Evolutionary conservation across 2,797 vertebrate genomes (phyloP).

Genomic region (Acanthurus tractus): DNA sequence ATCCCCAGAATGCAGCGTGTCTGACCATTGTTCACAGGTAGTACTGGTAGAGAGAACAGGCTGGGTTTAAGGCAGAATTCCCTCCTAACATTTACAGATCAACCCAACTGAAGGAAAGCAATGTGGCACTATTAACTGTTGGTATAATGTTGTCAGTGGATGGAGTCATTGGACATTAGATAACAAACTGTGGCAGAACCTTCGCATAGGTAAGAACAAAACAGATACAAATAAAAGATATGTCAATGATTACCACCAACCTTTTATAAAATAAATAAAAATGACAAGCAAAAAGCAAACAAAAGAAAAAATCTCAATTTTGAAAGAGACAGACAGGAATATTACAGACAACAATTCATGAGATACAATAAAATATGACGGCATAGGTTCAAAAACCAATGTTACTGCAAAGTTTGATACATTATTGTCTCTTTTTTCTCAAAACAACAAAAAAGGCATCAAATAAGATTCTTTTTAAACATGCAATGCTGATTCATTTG

Average conservation of each 20-base stretch:
- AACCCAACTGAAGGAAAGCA: slow-evolving; percentile 71
- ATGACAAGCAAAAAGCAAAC: not conserved
- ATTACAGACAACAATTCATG: slow-evolving; percentile 58
- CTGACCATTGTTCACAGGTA: slow-evolving; percentile 81
- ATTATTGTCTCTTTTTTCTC: slow-evolving; percentile 44
- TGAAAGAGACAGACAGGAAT: slow-evolving; percentile 44
- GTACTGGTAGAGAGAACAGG: slow-evolving; percentile 83
- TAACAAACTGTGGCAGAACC: slow-evolving; percentile 57
- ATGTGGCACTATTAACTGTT: slow-evolving; percentile 65
- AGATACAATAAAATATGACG: slow-evolving; percentile 60
- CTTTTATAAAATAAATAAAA: slow-evolving; percentile 40
- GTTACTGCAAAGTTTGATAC: slow-evolving; percentile 58
- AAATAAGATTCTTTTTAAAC: slow-evolving; percentile 71
- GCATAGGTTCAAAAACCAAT: slow-evolving; percentile 74
- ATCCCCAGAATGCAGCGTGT: slow-evolving; percentile 76
- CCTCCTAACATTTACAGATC: slow-evolving; percentile 71
- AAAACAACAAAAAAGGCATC: slow-evolving; percentile 69
- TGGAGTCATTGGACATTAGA: slow-evolving; percentile 54
- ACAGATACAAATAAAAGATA: slow-evolving; percentile 56
- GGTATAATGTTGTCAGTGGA: slow-evolving; percentile 71
- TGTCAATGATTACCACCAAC: slow-evolving; percentile 55
- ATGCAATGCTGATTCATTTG: slow-evolving; percentile 75
- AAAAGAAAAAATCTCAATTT: slow-evolving; percentile 18
- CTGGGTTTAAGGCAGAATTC: slow-evolving; percentile 87
- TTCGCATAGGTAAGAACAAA: slow-evolving; percentile 45